Base-by-base conservation (phyloP, 1,140 invertebrate genomes). In the Armadillidium nasatum region DNA sequence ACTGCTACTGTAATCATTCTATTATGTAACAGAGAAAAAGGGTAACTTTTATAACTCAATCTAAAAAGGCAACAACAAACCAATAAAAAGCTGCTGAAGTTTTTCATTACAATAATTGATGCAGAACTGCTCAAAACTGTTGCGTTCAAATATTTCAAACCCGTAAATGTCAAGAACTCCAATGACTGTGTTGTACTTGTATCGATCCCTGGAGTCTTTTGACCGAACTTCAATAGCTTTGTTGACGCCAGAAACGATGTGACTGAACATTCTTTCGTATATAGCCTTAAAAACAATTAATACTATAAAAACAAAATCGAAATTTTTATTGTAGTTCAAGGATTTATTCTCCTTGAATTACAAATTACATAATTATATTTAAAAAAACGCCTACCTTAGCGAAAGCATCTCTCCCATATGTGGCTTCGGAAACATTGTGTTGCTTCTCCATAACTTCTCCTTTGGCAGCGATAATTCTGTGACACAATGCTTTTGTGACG, bases 81-180 rank as follows among this genome's bases (percentile, higher is more conserved):
- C 92, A 82, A 98, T 98, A 84, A 98, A 98, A 7, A 97, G 87
- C 84, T 98, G 96, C 83, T 98, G 96, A 33, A 97, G 87, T 85
- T 98, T 97, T 86, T 98, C 95, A 85, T 97, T 98, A 82, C 95
- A 97, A 86, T 97, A 97, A 84, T 97, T 97, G 82, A 98, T 98
- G 84, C 95, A 97, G 84, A 96, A 94, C 85, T 97, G 95, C 85
- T 97, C 95, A 86, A 97, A 97, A 82, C 93, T 95, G 84, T 98
- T 97, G 9, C 89, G 89, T 75, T 97, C 94, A 85, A 98, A 97
- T 78, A 98, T 96, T 87, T 98, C 96, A 86, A 98, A 98, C 15
- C 96, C 96, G 84, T 98, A 98, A 83, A 98, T 98, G 83, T 98
- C 96, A 33, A 98, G 86, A 3, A 98, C 95, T 21, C 96, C 95